A percentile compares a stretch with the other conserved stretches of the same genome.
These are phyloP conservation scores for Chloroclysta siterata DNA, from an alignment of 2,888 invertebrate genomes.

Conservation along the genomic window DNA sequence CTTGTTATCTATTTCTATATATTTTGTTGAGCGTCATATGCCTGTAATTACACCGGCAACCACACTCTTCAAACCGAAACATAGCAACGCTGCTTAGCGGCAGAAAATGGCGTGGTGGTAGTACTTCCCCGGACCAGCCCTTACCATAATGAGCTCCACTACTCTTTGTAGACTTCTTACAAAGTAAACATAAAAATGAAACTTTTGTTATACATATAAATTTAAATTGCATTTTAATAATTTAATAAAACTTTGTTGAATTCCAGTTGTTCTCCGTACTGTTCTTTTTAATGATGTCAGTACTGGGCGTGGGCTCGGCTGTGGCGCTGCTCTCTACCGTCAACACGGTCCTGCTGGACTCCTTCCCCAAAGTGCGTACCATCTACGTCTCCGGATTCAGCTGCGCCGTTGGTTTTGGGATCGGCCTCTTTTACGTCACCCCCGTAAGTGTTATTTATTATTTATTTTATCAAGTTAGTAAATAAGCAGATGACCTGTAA, in stretches of 20 bases:
- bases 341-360: conserved; percentile 88
- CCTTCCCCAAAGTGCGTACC: conserved; percentile 85
- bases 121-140: too few species aligned
- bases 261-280: conserved; percentile 89
- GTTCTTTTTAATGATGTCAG: conserved; percentile 93
- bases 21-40: too few species aligned
- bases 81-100: too few species aligned
- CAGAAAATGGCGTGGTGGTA: too few species aligned
- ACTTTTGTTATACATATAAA: too few species aligned
- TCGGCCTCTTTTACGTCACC: conserved; percentile 90
- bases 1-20: too few species aligned
- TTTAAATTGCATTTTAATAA: too few species aligned
- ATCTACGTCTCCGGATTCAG: conserved; percentile 85
- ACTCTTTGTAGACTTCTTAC: too few species aligned
- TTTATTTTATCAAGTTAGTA: not conserved
- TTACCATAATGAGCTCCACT: too few species aligned
- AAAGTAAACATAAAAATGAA: too few species aligned
- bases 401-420: conserved; percentile 83
- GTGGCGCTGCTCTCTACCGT: conserved; percentile 89
- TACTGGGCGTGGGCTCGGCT: conserved; percentile 90
- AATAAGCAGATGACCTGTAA: not conserved
- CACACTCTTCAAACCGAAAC: too few species aligned
- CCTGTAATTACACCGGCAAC: too few species aligned
- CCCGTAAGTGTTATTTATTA: conserved; percentile 84
- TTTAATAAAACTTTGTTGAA: not conserved